Evolutionary conservation across 2,113 vertebrate species (phyloP).

Genomic region (Acanthochromis polyacanthus): DNA sequence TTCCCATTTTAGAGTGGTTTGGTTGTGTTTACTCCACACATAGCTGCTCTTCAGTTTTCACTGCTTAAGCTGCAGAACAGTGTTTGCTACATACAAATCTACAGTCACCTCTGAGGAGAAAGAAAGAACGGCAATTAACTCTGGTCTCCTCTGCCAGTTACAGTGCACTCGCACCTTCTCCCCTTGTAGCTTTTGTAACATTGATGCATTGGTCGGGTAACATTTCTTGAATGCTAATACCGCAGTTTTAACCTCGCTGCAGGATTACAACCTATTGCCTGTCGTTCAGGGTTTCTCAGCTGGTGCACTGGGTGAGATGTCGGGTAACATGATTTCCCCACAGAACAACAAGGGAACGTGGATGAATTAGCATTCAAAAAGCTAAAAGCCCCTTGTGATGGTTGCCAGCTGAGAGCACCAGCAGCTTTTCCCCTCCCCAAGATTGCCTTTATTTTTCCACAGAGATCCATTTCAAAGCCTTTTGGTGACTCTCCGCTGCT

Average conservation of each 20-base stretch:
- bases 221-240: slow-evolving; percentile 80
- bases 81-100: slow-evolving; percentile 89
- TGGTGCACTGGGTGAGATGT: slow-evolving; percentile 57
- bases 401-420: slow-evolving; percentile 49
- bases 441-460: slow-evolving; percentile 76
- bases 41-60: slow-evolving; percentile 84
- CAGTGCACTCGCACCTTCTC: slow-evolving; percentile 60
- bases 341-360: slow-evolving; percentile 72
- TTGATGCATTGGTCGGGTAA: slow-evolving; percentile 76
- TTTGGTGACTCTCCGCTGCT: slow-evolving; percentile 56
- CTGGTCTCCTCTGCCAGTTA: slow-evolving; percentile 56
- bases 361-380: slow-evolving; percentile 79
- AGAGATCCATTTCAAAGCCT: slow-evolving; percentile 73
- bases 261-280: slow-evolving; percentile 76
- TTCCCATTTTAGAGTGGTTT: slow-evolving; percentile 17
- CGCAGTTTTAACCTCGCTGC: slow-evolving; percentile 54
- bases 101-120: slow-evolving; percentile 47
- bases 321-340: slow-evolving; percentile 76
- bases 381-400: slow-evolving; percentile 75
- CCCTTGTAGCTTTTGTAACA: slow-evolving; percentile 71
- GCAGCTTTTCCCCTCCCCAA: slow-evolving; percentile 65
- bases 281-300: slow-evolving; percentile 61
- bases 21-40: slow-evolving; percentile 53
- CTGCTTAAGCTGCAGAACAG: slow-evolving; percentile 87
- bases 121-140: slow-evolving; percentile 59